Evolutionary conservation across 2,797 vertebrate genomes (phyloP), one percentile per base, ranked within the genome.

Genomic region (Enteromius anoplus): DNA sequence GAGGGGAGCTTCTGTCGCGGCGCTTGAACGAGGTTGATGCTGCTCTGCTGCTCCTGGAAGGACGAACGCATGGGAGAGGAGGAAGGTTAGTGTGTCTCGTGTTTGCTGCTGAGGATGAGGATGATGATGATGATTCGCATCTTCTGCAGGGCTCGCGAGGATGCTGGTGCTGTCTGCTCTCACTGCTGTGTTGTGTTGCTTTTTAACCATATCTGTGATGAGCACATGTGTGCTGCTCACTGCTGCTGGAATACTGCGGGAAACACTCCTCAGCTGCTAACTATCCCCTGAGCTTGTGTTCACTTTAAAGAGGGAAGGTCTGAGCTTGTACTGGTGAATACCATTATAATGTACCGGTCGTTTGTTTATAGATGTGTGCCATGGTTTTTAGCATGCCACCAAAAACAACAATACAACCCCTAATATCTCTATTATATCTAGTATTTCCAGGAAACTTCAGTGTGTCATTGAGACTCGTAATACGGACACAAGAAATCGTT

Each of bases 61-160:
- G 96, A 97, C 95, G 97, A 97, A 94, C 97, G 96, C 92, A 98
- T 98, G 97, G 97, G 97, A 95, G 97, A 98, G 93, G 97, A 98
- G 89, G 96, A 97, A 96, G 97, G 97, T 98, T 85, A 92, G 93
- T 83, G 37, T 14, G 34, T 26, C 2, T 75, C 10, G 1, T 17
- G 37, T 62, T 15, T 10, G 21, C 53, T 55, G 21, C 21, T 55
- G 51, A 0, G 9, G 21, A 0, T n/a, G 53, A 8, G 21, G 51
- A 1, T 17, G 47, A 17, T 49, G 47, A 17, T 17, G 47, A 15
- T 12, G 23, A 32, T 34, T 19, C 14, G 32, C 64, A 40, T 68
- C 77, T 68, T 68, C 62, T 5, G 15, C 23, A 7, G 51, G 53
- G 49, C 9, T n/a, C 75, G 26, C 58, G 29, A 60, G 75, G 11